Conservation (phyloP, 2,797 vertebrate genomes). For the Ctenosaura bakeri region DNA sequence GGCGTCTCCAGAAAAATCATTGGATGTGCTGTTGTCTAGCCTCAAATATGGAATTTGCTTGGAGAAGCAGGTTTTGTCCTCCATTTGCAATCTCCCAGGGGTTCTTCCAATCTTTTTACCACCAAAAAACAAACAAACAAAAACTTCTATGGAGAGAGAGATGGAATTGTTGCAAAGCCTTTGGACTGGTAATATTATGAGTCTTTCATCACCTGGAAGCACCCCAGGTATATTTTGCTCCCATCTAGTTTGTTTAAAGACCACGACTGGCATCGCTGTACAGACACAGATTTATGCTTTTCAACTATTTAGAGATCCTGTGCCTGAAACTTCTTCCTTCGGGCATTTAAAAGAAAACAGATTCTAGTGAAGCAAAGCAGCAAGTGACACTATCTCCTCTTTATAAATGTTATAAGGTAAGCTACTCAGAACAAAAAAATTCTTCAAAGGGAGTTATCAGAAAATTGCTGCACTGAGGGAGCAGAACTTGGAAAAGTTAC, state of each 20-base stretch:
- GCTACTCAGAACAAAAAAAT: background rate
- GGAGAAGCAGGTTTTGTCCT: background rate
- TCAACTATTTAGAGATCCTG: background rate
- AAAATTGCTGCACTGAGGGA: background rate
- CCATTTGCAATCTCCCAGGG: background rate
- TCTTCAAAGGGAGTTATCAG: too few species aligned
- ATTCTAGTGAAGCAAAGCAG: background rate
- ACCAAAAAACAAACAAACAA: background rate
- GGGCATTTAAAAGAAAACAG: background rate
- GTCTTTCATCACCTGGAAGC: background rate
- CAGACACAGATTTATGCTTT: background rate
- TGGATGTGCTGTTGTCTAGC: background rate
- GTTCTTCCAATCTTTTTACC: background rate
- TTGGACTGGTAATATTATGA: background rate
- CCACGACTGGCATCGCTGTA: background rate
- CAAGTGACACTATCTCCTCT: background rate
- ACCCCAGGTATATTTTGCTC: background rate
- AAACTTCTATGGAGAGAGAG: background rate
- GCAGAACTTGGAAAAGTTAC: too few species aligned
- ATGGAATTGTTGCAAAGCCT: background rate
- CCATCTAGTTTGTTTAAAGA: background rate
- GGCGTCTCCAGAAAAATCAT: too few species aligned
- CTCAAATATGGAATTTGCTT: background rate
- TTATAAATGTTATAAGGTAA: background rate
- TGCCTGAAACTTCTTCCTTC: background rate